phyloP scores from a whole-genome alignment of 2,113 vertebrate genomes.

The Leucopsar rothschildi region DNA sequence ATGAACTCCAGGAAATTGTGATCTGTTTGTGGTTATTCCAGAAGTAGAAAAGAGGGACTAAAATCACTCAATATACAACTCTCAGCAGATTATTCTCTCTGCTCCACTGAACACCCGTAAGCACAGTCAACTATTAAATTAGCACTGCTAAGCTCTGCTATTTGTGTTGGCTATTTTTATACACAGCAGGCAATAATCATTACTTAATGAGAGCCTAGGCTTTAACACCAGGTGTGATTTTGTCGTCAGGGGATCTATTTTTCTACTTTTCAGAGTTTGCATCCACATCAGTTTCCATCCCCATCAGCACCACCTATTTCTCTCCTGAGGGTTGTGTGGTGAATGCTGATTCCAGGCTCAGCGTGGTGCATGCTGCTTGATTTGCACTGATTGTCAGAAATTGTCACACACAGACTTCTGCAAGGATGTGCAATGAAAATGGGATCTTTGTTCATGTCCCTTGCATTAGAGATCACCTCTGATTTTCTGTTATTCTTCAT shows the following conservation, averaged over 20 bases:
- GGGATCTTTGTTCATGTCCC: background rate
- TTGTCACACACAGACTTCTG: background rate
- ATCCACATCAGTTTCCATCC: background rate
- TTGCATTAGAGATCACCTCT: background rate
- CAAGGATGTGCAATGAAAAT: background rate
- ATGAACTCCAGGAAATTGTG: background rate
- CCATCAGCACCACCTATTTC: background rate
- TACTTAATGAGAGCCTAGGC: conserved; percentile 47
- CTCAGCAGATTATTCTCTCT: conserved; percentile 25
- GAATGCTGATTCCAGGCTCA: conserved; percentile 28
- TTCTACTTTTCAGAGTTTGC: background rate
- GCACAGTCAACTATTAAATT: conserved; percentile 67
- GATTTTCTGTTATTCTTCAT: background rate
- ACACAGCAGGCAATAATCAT: conserved; percentile 59
- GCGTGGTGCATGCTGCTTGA: background rate
- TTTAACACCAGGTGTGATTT: conserved; percentile 41
- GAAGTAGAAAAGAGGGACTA: background rate
- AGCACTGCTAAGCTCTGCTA: conserved; percentile 52
- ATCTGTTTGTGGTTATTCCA: conserved; percentile 4
- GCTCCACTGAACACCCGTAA: conserved; percentile 44
- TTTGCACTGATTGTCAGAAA: conserved; percentile 32
- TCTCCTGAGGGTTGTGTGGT: background rate
- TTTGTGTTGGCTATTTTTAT: conserved; percentile 66
- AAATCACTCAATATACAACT: background rate
- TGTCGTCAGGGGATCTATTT: background rate